These are phyloP conservation scores for Amblyraja radiata DNA, from an alignment of 2,797 vertebrate species.

Conservation along the genomic window DNA sequence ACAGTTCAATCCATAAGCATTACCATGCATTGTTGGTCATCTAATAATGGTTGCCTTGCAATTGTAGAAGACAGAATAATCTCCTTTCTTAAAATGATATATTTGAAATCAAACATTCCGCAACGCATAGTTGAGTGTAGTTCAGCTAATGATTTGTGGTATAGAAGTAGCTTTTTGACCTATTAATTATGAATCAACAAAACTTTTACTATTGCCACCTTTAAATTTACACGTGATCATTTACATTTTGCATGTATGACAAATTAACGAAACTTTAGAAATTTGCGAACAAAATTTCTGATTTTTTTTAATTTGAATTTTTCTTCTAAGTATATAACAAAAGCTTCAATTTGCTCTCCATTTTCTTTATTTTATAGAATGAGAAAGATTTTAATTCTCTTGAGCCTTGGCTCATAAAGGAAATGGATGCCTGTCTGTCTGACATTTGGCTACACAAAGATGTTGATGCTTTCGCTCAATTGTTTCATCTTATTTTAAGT, in stretches of 20 bases:
- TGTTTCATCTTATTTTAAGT: slow-evolving; percentile 84
- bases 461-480: slow-evolving; percentile 72
- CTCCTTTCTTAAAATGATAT: background rate
- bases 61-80: background rate
- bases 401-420: slow-evolving; percentile 76
- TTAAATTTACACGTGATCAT: background rate
- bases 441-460: slow-evolving; percentile 79
- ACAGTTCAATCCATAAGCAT: background rate
- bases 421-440: slow-evolving; percentile 87
- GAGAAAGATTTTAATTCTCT: slow-evolving; percentile 67
- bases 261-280: background rate
- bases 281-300: background rate
- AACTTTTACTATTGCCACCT: background rate
- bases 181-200: background rate
- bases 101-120: background rate
- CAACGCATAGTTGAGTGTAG: background rate
- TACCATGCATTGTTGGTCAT: background rate
- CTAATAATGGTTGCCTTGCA: background rate
- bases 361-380: slow-evolving; percentile 51
- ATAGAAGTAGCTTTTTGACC: background rate
- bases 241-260: background rate
- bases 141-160: background rate
- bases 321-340: background rate
- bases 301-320: background rate
- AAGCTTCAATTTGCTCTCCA: slow-evolving; percentile 32